A percentile compares a stretch with the other conserved stretches of the same genome.
Evolutionary conservation across 2,797 vertebrate species (phyloP).

Genomic region (Melanogrammus aeglefinus): DNA sequence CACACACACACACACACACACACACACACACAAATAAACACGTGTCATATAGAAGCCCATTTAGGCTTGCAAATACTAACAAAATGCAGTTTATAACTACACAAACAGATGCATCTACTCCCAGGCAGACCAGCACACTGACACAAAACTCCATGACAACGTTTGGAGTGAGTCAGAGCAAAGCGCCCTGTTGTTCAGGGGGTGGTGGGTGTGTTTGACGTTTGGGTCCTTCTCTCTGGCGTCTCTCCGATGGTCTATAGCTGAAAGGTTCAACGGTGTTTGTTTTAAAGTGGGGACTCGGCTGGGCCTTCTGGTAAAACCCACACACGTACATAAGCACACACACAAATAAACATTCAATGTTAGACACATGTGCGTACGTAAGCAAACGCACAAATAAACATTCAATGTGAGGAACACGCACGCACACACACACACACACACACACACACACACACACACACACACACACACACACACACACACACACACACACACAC

Average conservation of each 20-base stretch:
- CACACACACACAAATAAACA: slow-evolving; percentile 2
- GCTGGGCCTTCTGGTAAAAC: slow-evolving; percentile 38
- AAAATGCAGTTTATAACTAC: not conserved
- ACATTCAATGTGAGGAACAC: not conserved
- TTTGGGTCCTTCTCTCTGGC: slow-evolving; percentile 33
- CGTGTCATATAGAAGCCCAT: not conserved
- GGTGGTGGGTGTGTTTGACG: slow-evolving; percentile 69
- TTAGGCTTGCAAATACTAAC: not conserved
- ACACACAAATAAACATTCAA: slow-evolving; percentile 2
- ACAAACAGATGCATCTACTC: not conserved
- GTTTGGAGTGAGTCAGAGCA: slow-evolving; percentile 34
- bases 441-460: slow-evolving; percentile 6
- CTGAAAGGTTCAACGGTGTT: slow-evolving; percentile 53
- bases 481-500: slow-evolving; percentile 6
- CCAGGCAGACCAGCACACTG: slow-evolving; percentile 11
- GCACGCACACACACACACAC: slow-evolving; percentile 9
- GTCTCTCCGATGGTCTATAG: slow-evolving; percentile 51
- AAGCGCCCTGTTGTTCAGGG: not conserved
- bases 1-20: not conserved
- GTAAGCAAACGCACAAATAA: slow-evolving; percentile 8
- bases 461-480: not conserved
- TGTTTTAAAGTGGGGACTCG: slow-evolving; percentile 59
- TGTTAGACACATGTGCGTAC: not conserved
- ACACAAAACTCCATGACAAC: slow-evolving; percentile 28
- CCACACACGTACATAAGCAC: slow-evolving; percentile 1